These are phyloP conservation scores for Threskiornis aethiopicus DNA, from an alignment of 2,797 vertebrate genomes.

Conservation along the genomic window DNA sequence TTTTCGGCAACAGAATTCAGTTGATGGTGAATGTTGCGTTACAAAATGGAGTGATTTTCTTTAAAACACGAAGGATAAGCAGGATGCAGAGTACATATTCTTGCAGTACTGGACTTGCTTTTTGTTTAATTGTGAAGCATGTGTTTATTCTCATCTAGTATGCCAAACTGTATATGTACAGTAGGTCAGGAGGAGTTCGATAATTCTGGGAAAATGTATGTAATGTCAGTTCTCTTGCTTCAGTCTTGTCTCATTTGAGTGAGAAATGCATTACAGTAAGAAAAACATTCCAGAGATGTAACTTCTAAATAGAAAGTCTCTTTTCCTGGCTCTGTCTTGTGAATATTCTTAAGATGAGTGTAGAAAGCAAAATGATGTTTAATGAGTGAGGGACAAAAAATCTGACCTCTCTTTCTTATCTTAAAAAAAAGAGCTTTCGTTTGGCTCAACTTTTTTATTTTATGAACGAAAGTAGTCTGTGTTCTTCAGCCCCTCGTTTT, in stretches of 20 bases:
- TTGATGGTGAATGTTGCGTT: neutral
- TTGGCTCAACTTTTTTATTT: too few species aligned
- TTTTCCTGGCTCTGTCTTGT: neutral
- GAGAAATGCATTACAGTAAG: neutral
- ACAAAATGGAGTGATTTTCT: neutral
- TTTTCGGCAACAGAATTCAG: neutral
- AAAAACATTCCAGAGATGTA: neutral
- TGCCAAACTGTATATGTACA: neutral
- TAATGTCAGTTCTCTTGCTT: neutral
- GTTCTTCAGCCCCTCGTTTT: neutral
- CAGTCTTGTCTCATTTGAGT: neutral
- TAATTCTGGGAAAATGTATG: neutral
- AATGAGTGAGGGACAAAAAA: neutral
- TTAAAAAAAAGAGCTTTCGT: accelerated
- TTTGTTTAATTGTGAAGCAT: neutral
- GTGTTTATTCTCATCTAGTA: neutral
- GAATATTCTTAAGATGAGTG: neutral
- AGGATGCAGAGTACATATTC: neutral
- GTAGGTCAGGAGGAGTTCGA: neutral
- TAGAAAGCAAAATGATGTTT: neutral
- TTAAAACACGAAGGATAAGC: neutral
- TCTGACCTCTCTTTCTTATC: too few species aligned
- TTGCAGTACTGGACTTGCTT: neutral
- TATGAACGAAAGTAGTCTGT: neutral
- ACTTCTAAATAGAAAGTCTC: neutral